These are phyloP conservation scores for Megatriorchis doriae DNA, from an alignment of 2,113 vertebrate genomes.

Conservation along the genomic window DNA sequence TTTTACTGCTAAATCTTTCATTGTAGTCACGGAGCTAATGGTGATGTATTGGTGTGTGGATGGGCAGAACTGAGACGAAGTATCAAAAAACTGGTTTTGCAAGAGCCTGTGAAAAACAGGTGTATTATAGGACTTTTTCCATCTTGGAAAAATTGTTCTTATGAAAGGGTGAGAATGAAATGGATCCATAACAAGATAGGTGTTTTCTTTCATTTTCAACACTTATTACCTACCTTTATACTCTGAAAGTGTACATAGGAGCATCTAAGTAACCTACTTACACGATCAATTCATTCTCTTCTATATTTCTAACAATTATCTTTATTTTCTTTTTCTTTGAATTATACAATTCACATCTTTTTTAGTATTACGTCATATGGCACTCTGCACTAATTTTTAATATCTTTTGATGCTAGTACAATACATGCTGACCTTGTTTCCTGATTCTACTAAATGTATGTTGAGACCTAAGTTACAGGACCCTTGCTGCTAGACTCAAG, in stretches of 20 bases:
- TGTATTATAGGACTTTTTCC: not conserved
- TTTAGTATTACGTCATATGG: not conserved
- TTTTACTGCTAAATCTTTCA: not conserved
- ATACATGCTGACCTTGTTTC: not conserved
- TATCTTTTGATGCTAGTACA: not conserved
- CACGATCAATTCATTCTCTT: not conserved
- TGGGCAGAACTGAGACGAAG: not conserved
- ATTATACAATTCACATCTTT: not conserved
- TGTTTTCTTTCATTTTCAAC: not conserved
- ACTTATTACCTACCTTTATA: not conserved
- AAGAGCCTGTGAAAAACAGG: not conserved
- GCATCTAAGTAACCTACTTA: not conserved
- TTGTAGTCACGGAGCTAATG: not conserved
- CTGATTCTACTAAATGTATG: not conserved
- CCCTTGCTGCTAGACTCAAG: not conserved
- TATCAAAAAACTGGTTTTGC: not conserved
- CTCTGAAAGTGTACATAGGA: not conserved
- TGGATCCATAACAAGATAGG: not conserved
- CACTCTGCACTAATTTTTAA: not conserved
- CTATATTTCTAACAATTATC: not conserved
- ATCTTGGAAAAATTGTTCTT: not conserved
- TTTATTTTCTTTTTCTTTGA: not conserved
- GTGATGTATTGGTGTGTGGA: not conserved
- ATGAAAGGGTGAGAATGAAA: not conserved
- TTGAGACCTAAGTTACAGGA: not conserved